A percentile compares a stretch with the other conserved stretches of the same genome.
phyloP scores from a whole-genome alignment of 53 echinoderm and acorn worm species.

The Henricia sp. region DNA sequence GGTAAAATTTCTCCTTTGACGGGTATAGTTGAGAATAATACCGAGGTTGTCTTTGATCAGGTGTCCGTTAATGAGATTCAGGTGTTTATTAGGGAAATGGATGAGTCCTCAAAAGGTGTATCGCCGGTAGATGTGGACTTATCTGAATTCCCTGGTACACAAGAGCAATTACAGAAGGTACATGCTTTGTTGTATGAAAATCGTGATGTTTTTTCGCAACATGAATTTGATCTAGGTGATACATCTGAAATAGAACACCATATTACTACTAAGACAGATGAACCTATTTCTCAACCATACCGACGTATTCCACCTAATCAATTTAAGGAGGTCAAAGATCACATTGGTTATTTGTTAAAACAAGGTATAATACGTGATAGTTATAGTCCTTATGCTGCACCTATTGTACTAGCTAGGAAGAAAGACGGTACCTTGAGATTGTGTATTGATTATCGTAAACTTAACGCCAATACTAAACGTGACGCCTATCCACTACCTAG shows the following conservation, averaged over 20 bases:
- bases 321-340: slow-evolving; percentile 3
- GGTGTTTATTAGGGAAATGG: background rate
- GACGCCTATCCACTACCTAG: background rate
- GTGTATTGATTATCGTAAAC: slow-evolving; percentile 7
- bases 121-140: background rate
- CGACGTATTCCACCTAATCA: slow-evolving; percentile 4
- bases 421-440: background rate
- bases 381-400: slow-evolving; percentile 16
- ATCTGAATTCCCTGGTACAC: no score
- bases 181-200: background rate
- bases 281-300: slow-evolving; percentile 19
- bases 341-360: slow-evolving; percentile 11
- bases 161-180: no score
- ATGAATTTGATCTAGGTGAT: slow-evolving; percentile 3
- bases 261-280: background rate
- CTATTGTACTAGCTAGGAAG: slow-evolving; percentile 13
- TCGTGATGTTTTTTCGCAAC: slow-evolving; percentile 11
- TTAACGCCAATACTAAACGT: background rate
- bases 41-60: background rate
- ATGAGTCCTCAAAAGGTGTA: no score
- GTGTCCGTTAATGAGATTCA: no score
- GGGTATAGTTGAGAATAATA: no score
- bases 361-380: background rate
- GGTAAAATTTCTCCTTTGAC: no score
- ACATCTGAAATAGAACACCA: background rate